Base-by-base conservation (phyloP, 2,797 vertebrate genomes). In the Lithobates sylvaticus region DNA sequence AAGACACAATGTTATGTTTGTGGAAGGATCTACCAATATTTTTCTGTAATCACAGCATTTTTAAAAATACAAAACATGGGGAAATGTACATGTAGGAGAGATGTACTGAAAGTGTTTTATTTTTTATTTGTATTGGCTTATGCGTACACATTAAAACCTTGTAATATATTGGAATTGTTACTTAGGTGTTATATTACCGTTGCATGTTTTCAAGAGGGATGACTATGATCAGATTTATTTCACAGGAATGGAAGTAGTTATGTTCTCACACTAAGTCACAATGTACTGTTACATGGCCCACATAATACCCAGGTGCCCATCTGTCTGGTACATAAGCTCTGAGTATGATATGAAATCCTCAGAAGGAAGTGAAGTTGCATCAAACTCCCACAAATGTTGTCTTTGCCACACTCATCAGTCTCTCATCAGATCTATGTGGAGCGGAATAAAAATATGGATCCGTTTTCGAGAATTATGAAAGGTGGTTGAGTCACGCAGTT, bases 401-500 rank as follows among this genome's bases (percentile, higher is more conserved):
- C 29, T 36, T 34, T 50, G 27, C 65, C 54, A 26, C 50, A 54
- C 76, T 79, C 70, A 67, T 68, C 84, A 21, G 23, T 75, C 54
- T 34, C n/a, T 79, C 70, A 78, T 34, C 34, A 64, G 21, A 79
- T 72, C 44, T 32, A 73, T 58, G 69, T 32, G 10, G 50, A 74
- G 83, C 15, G 10, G 54, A 44, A 65, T 67, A 74, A 74, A 85
- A 79, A 73, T 32, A 50, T 64, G 47, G 32, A 69, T n/a, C 61
- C 2, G 10, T 65, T 85, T 77, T 42, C 2, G 74, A 73, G 79
- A 86, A 77, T 6, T 83, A 65, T 78, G 85, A 73, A 50, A 78
- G 27, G 65, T 50, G 54, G 34, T 34, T 86, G 85, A 86, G 80
- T 86, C 85, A 83, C 26, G 67, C 23, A 18, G 44, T 86, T 82